Conservation (phyloP, 1,140 invertebrate species). For the Chionoecetes opilio region DNA sequence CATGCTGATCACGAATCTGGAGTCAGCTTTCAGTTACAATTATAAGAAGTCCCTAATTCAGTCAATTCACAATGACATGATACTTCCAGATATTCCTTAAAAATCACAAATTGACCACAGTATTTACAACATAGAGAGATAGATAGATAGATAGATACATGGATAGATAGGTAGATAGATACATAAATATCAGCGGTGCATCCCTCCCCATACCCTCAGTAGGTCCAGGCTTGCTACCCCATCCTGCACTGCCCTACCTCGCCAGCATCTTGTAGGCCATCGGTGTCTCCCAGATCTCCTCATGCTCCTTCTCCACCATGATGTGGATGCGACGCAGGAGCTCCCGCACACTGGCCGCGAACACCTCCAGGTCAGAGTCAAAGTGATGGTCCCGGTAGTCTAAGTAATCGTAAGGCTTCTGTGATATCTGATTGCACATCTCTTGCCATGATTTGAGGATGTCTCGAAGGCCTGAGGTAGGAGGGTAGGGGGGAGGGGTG, state of each 20-base stretch:
- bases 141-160: too few species aligned
- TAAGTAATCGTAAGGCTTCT: conserved; percentile 95
- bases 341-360: conserved; percentile 86
- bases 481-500: too few species aligned
- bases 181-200: too few species aligned
- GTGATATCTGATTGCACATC: conserved; percentile 87
- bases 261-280: conserved; percentile 88
- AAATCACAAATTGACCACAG: too few species aligned
- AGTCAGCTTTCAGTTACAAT: too few species aligned
- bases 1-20: too few species aligned
- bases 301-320: conserved; percentile 94
- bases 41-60: too few species aligned
- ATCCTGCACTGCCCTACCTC: conserved; percentile 37
- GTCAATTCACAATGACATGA: too few species aligned
- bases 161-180: too few species aligned
- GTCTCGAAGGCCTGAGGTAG: conserved; percentile 66
- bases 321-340: conserved; percentile 85
- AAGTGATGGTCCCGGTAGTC: conserved; percentile 95
- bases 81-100: too few species aligned
- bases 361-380: conserved; percentile 92
- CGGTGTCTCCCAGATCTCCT: conserved; percentile 95
- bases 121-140: too few species aligned
- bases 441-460: conserved; percentile 76
- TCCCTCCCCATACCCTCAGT: not conserved
- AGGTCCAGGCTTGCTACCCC: not conserved